Evolutionary conservation across 2,888 invertebrate genomes (phyloP), one percentile per base, ranked within the genome.

Genomic region (Drosophila neonasuta): DNA sequence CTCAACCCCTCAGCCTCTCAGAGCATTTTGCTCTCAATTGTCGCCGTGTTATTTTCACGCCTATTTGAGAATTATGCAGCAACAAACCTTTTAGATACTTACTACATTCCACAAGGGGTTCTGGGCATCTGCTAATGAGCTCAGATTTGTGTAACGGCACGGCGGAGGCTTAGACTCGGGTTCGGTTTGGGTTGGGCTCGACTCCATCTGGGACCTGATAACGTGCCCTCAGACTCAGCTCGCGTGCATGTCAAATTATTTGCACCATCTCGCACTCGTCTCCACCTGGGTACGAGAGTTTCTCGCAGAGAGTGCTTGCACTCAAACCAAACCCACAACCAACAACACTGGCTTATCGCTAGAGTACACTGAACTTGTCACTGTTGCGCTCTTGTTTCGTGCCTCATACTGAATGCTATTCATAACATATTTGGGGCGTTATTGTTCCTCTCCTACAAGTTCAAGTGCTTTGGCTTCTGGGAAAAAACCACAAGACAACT

Each of bases 401-500:
- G 10, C 20, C 46, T 6, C 46, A 56, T 49, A 48, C 46, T 17
- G 42, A 49, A 20, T 56, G 49, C 15, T 30, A 42, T 62, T 54
- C 49, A 70, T 81, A 73, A 82, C 49, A 70, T 81, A 73, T 85
- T 85, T 86, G 80, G 78, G 80, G 80, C 86, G 80, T 80, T 68
- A 42, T 55, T 64, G 60, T 50, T 57, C 57, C 54, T 46, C 45
- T 66, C 11, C 15, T 51, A 48, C 65, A 80, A 84, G 81, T 84
- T 80, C 87, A 80, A 86, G 75, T 65, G 58, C 13, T 17, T 2
- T 13, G 34, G 34, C 24, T 32, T 46, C 9, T 30, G 30, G 46
- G 55, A 30, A 46, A 46, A 55, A 55, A 46, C 36, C 46, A 24
- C 36, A 24, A 20, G 46, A 29, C 7, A 29, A 36, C 24, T 36